Base-by-base conservation (phyloP, 1,140 invertebrate genomes). In the Lepidurus apus region DNA sequence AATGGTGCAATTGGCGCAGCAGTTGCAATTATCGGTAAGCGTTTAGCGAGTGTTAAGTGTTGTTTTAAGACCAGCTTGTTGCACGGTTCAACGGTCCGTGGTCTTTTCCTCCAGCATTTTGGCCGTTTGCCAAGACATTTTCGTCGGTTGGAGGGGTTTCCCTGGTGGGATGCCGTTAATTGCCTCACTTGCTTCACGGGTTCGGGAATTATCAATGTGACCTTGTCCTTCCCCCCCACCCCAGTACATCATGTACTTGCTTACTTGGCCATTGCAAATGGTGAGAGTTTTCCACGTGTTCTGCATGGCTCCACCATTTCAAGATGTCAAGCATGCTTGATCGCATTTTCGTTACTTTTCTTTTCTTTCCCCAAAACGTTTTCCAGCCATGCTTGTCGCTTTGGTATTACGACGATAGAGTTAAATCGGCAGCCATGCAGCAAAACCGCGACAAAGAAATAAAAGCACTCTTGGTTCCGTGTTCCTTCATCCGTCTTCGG, bases 61-160 rank as follows among this genome's bases (percentile, higher is more conserved):
- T 65, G 53, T 65, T 65, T 65, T 65, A 65, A 17, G 53, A 65
- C 53, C 53, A 65, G 53, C 53, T 65, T 65, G 53, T 65, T 65
- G 53, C 53, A 65, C 13, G 53, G 53, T 65, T 65, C 53, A 65
- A 65, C 13, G 53, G 53, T 17, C 13, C 53, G 17, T 21, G 53
- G 8, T 9, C 53, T 1, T 65, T 65, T 65, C 53, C 53, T 65
- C 53, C 2, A 21, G 6, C 53, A 65, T n/a, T 65, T 65, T 13
- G 53, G 53, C 53, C 21, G 8, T 65, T n/a, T 65, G 53, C 53
- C 53, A 65, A 0, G 53, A 21, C 53, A 65, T 65, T 65, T 65
- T 65, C 53, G 53, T 21, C 53, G n/a, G 53, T 65, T 17, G 17
- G n/a, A 65, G 21, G 53, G 53, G 53, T 21, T 65, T 65, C 21